Percentiles rank a stretch among this genome's conserved stretches.
phyloP scores from a whole-genome alignment of 1,140 invertebrate species.

The Condylostylus longicornis region DNA sequence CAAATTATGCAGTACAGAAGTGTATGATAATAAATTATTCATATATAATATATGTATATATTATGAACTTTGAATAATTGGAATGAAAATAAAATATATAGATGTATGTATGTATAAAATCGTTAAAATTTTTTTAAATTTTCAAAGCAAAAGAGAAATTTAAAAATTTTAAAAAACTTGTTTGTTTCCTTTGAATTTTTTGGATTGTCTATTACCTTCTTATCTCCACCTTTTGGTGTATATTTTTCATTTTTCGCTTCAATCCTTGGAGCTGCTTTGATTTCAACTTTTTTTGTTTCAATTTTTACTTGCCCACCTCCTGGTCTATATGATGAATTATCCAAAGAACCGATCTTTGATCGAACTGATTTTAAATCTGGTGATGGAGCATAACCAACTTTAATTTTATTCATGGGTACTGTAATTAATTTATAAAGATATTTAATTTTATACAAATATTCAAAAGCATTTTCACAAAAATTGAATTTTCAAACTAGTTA shows the following conservation, averaged over 20 bases:
- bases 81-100: too few relatives aligned
- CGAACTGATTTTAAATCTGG: conserved; percentile 80
- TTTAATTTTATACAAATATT: not conserved
- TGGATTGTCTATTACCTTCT: conserved; percentile 70
- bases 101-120: too few relatives aligned
- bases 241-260: conserved; percentile 86
- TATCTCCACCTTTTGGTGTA: conserved; percentile 72
- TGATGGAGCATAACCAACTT: conserved; percentile 77
- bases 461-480: too few relatives aligned
- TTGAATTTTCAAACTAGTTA: too few relatives aligned
- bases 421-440: conserved; percentile 34
- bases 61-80: too few relatives aligned
- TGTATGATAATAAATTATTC: too few relatives aligned
- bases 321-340: conserved; percentile 83
- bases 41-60: too few relatives aligned
- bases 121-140: too few relatives aligned
- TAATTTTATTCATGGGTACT: conserved; percentile 84
- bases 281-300: conserved; percentile 72
- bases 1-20: too few relatives aligned
- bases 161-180: too few relatives aligned
- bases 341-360: conserved; percentile 87
- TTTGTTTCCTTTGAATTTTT: too few relatives aligned
- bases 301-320: conserved; percentile 85
- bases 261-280: conserved; percentile 67
- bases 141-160: too few relatives aligned